Base-by-base conservation (phyloP, 2,888 invertebrate genomes). In the Epirrhoe tristata region DNA sequence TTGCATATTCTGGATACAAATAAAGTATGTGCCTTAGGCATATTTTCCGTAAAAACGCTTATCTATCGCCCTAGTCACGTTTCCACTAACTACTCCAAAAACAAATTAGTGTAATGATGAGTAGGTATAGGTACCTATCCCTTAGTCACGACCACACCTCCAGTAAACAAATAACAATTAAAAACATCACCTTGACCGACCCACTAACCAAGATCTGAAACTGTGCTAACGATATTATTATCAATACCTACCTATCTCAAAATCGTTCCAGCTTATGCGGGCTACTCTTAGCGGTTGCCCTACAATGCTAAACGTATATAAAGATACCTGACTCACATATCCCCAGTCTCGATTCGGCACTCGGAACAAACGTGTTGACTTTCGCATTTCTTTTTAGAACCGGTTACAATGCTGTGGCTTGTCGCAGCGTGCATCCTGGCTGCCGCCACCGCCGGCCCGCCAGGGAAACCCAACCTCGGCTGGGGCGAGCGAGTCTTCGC, bases 251-350 rank as follows among this genome's bases (percentile, higher is more conserved):
- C 87, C 81, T 86, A 86, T 88, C 88, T 85, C 80, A 85, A 87
- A 88, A 89, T 87, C 86, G 82, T 83, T 81, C 81, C 74, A 85
- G 70, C 67, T 62, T 66, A 88, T 87, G 85, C 89, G 85, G 87
- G 87, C 86, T 83, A 80, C 86, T 78, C 78, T 77, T 90, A 92
- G 91, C 93, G 93, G 93, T 92, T 91, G 93, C 84, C 93, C 93
- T 90, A 93, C 91, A 82, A 87, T 88, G 80, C 82, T 72, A 79
- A 65, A 76, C 78, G 82, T 91, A 93, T 93, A 93, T 92, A 93
- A 88, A 87, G 88, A 89, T 83, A 86, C 82, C 81, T 73, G 75
- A 32, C 73, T 77, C 83, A 81, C 87, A 81, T 85, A 85, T 74
- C 80, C 82, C 86, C 90, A 93, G 93, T 93, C 79, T 77, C 77